Base-by-base conservation (phyloP, 2,797 vertebrate genomes). In the Bufotes viridis region DNA sequence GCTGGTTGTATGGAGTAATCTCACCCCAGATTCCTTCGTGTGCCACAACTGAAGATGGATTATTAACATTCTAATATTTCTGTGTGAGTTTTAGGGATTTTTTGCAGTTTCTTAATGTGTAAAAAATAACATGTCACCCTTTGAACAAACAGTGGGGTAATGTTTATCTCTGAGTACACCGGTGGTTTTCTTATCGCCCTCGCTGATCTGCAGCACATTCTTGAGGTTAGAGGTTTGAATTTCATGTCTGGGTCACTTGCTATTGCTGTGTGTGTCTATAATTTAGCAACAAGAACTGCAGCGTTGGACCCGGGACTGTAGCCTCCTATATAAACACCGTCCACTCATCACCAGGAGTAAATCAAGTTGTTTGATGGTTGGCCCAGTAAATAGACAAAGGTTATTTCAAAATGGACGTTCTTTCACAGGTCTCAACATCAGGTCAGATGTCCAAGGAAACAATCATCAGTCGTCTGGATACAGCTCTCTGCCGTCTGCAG, bases 351-450 rank as follows among this genome's bases (percentile, higher is more conserved):
- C 87, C 9, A 87, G 1, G 13, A 91, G 63, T 93, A 92, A 93
- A 92, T 93, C 89, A 91, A 76, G 17, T 24, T 89, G 26, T 91
- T 91, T 91, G 90, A 91, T 93, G 84, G 90, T 87, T 93, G 89
- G 91, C 87, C 89, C 87, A 89, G 72, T 85, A 90, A 90, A 92
- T 92, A 93, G 84, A 60, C 91, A 92, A 67, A 81, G 57, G 51
- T 55, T 74, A 22, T 81, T 58, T 63, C 58, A 61, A 22, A 79
- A 67, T 58, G 18, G 22, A 42, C 18, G 11, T 80, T 93, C 94
- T 82, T 94, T 90, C 51, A 18, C 93, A 95, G 95, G 92, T 85
- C 83, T 83, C 74, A 93, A 90, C 86, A 90, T 76, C 74, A 93
- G 92, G 78, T 87, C 92, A 34, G 91, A 92, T 80, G 88, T 89